These are phyloP conservation scores for Sphaerodactylus townsendi DNA, from an alignment of 2,113 vertebrate genomes.

Conservation along the genomic window DNA sequence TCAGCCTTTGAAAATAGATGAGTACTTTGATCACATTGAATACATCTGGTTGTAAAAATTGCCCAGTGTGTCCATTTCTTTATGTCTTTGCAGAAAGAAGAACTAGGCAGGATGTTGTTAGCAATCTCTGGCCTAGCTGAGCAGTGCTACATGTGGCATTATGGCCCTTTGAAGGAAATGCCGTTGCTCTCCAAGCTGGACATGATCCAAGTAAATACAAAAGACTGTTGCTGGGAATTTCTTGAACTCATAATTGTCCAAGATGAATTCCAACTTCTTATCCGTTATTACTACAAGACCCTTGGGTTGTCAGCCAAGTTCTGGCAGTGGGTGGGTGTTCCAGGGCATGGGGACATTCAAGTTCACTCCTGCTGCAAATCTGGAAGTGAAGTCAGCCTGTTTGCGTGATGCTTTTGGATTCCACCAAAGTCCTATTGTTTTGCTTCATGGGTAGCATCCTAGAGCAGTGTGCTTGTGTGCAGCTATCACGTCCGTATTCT, in stretches of 20 bases:
- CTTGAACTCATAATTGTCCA: neutral
- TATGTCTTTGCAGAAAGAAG: slow-evolving; percentile 59
- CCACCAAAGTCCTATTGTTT: too few species aligned
- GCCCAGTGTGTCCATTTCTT: accelerated
- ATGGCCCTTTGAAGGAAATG: slow-evolving; percentile 55
- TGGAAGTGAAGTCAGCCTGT: too few species aligned
- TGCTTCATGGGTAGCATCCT: too few species aligned
- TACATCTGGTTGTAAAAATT: accelerated
- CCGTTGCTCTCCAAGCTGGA: slow-evolving; percentile 68
- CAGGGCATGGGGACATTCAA: neutral
- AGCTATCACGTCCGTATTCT: too few species aligned
- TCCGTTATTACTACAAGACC: neutral
- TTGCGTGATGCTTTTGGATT: too few species aligned
- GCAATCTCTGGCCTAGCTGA: slow-evolving; percentile 72
- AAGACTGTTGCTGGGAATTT: neutral
- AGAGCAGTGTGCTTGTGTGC: too few species aligned
- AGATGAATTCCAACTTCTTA: neutral
- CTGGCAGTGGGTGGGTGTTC: too few species aligned
- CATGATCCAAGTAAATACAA: slow-evolving; percentile 74
- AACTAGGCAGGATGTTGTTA: slow-evolving; percentile 64
- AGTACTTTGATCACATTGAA: too few species aligned
- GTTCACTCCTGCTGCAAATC: too few species aligned
- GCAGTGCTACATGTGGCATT: slow-evolving; percentile 69
- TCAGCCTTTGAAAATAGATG: neutral
- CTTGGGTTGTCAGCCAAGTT: too few species aligned